Conservation (phyloP, 1,140 invertebrate genomes). For the Globodera ellingtonae region DNA sequence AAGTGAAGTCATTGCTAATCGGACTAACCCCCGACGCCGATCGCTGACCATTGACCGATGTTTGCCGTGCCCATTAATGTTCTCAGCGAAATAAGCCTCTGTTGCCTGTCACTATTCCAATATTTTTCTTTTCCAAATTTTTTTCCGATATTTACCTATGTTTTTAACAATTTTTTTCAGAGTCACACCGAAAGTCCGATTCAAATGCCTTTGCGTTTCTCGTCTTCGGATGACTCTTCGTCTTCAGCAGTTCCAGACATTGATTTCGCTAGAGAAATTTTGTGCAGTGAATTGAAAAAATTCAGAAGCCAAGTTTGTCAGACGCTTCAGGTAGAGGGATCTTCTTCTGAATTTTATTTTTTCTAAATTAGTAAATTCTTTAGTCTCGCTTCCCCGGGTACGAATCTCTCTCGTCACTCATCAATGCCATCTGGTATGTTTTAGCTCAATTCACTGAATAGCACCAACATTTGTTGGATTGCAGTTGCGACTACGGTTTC, state of each 20-base stretch:
- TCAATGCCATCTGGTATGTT: constrained; percentile 3
- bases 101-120: too few species aligned
- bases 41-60: too few species aligned
- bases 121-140: too few species aligned
- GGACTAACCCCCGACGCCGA: too few species aligned
- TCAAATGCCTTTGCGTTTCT: background rate
- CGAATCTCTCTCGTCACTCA: background rate
- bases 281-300: background rate
- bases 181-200: background rate
- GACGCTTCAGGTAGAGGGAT: constrained; percentile 7
- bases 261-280: background rate
- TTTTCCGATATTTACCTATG: too few species aligned
- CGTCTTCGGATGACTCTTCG: background rate
- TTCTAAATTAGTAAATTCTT: background rate
- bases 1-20: too few species aligned
- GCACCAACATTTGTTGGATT: too few species aligned
- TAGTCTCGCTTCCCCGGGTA: constrained; percentile 7
- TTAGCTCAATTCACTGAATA: background rate
- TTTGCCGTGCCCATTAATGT: too few species aligned
- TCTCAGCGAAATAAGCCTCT: too few species aligned
- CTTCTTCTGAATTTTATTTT: background rate
- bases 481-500: constrained; percentile 13
- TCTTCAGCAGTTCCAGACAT: background rate
- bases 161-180: too few species aligned
- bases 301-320: constrained; percentile 16